A percentile compares a stretch with the other conserved stretches of the same genome.
phyloP scores from a whole-genome alignment of 92 coral and sea anemone genomes.

The Heliopora coerulea region DNA sequence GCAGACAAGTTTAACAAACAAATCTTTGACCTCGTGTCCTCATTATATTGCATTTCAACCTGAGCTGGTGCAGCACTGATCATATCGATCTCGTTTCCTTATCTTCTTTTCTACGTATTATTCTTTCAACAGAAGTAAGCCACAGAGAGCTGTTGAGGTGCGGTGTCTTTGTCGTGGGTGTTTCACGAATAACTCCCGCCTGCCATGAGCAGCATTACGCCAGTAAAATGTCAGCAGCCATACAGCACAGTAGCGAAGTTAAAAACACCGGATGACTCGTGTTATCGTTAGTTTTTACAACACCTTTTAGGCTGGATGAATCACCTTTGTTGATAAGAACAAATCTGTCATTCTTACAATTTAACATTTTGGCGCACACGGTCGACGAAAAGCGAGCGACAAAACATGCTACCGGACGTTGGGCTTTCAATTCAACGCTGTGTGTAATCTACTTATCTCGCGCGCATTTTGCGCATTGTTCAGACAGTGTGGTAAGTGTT shows the following conservation, averaged over 20 bases:
- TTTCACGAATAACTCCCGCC: not conserved
- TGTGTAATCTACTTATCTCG: not conserved
- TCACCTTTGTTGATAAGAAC: too few relatives aligned
- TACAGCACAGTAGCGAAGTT: too few relatives aligned
- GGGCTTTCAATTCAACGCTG: not conserved
- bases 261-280: not conserved
- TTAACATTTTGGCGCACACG: constrained; percentile 2
- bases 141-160: not conserved
- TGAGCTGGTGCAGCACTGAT: constrained; percentile 9
- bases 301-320: not conserved
- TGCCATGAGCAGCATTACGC: not conserved
- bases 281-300: not conserved
- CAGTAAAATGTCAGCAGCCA: not conserved
- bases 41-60: constrained; percentile 26
- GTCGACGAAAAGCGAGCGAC: not conserved
- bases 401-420: not conserved
- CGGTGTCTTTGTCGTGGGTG: not conserved
- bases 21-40: not conserved
- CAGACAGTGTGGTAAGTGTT: not conserved
- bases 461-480: not conserved
- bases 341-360: not conserved
- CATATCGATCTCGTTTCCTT: constrained; percentile 23
- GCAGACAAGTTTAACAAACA: not conserved
- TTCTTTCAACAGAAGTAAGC: constrained; percentile 21
- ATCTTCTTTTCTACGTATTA: not conserved